These are phyloP conservation scores for Scopus umbretta DNA, from an alignment of 2,113 vertebrate genomes.

Conservation along the genomic window DNA sequence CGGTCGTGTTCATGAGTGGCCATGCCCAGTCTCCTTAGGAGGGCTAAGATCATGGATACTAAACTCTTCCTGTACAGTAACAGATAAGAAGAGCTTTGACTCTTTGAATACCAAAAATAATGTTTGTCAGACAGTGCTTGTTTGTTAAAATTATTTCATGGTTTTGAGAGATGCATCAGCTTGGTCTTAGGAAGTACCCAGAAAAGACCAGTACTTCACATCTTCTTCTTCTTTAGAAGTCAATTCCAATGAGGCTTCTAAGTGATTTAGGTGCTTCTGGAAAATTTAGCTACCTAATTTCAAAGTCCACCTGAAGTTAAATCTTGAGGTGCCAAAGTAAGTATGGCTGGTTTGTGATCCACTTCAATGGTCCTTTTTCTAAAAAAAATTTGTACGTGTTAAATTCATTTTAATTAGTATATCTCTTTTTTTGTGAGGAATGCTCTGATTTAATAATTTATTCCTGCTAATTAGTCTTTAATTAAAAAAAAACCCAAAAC, in stretches of 20 bases:
- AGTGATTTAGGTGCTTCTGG: background rate
- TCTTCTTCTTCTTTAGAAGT: background rate
- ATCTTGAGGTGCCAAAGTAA: background rate
- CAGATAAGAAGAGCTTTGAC: background rate
- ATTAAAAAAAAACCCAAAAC: background rate
- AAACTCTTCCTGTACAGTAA: background rate
- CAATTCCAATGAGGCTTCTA: background rate
- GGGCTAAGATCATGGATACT: background rate
- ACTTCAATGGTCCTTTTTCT: background rate
- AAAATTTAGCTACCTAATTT: background rate
- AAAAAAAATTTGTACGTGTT: background rate
- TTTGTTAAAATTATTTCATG: background rate
- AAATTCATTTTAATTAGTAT: background rate
- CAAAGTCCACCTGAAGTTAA: background rate
- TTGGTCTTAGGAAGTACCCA: background rate
- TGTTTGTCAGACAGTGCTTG: background rate
- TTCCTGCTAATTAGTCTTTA: background rate
- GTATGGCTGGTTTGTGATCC: background rate
- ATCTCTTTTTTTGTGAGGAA: background rate
- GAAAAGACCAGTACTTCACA: background rate
- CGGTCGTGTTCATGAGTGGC: fast-evolving
- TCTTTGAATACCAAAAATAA: background rate
- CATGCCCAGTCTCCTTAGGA: background rate
- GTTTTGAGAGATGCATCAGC: background rate
- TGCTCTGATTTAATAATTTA: background rate